Conservation (phyloP, 2,888 invertebrate species). For the Pammene aurita region DNA sequence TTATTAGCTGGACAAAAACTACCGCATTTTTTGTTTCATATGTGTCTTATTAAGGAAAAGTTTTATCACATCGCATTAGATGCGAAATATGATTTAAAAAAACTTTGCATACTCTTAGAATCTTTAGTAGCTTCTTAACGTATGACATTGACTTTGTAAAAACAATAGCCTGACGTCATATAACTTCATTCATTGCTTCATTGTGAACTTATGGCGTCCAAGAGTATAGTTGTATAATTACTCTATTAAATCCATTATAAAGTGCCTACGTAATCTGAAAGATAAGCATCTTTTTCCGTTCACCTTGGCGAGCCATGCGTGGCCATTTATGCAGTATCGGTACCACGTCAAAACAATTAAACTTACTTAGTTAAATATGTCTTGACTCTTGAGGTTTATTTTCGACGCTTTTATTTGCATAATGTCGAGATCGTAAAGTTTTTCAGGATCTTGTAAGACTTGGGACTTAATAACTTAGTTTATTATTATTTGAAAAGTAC, state of each 20-base stretch:
- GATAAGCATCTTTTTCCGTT: slow-evolving; percentile 35
- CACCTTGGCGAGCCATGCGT: slow-evolving; percentile 30
- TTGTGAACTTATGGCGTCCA: slow-evolving; percentile 6
- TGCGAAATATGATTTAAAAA: background rate
- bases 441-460: background rate
- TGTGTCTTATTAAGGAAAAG: background rate
- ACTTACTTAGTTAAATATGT: slow-evolving; percentile 13
- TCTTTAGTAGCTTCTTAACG: background rate
- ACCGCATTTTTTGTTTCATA: background rate
- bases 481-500: too few relatives aligned
- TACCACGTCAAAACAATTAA: slow-evolving; percentile 24
- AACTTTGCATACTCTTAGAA: background rate
- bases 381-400: slow-evolving; percentile 11
- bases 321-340: slow-evolving; percentile 23
- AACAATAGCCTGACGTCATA: slow-evolving; percentile 20
- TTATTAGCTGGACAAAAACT: slow-evolving; percentile 4
- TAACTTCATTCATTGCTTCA: too few relatives aligned
- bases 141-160: slow-evolving; percentile 15
- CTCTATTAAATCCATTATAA: slow-evolving; percentile 26
- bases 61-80: background rate
- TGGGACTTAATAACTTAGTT: background rate
- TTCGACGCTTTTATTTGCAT: slow-evolving; percentile 12
- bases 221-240: slow-evolving; percentile 26
- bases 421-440: background rate
- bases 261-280: slow-evolving; percentile 13